phyloP scores from a whole-genome alignment of 2,113 vertebrate genomes.

The Mastomys coucha region DNA sequence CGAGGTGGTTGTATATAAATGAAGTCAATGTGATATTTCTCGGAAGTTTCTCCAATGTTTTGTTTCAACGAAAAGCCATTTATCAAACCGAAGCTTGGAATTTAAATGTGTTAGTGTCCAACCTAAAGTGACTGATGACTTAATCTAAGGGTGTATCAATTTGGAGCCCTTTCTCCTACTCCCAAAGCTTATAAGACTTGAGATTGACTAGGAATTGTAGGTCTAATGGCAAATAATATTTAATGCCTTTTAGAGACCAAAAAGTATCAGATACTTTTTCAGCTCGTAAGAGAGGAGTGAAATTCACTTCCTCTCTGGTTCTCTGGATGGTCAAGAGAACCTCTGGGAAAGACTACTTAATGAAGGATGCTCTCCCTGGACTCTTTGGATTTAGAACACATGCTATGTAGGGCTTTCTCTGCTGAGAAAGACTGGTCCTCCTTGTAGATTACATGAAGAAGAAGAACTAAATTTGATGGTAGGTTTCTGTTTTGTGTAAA shows the following conservation, averaged over 20 bases:
- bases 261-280: not conserved
- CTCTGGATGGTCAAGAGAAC: not conserved
- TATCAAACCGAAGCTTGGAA: not conserved
- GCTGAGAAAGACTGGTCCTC: not conserved
- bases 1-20: constrained; percentile 10
- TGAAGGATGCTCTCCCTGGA: not conserved
- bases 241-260: not conserved
- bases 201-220: not conserved
- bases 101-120: not conserved
- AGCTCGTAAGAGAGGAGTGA: not conserved
- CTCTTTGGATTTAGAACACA: not conserved
- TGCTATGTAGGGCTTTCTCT: not conserved
- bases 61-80: not conserved
- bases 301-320: not conserved
- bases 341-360: not conserved
- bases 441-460: constrained; percentile 13
- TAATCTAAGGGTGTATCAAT: not conserved
- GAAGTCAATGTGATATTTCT: constrained; percentile 2
- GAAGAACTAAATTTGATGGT: not conserved
- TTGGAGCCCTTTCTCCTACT: not conserved
- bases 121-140: not conserved
- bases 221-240: constrained; percentile 20
- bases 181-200: not conserved
- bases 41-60: constrained; percentile 21
- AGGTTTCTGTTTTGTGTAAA: constrained; percentile 50